Conservation (phyloP, 2,888 invertebrate genomes). For the Thereva nobilitata region DNA sequence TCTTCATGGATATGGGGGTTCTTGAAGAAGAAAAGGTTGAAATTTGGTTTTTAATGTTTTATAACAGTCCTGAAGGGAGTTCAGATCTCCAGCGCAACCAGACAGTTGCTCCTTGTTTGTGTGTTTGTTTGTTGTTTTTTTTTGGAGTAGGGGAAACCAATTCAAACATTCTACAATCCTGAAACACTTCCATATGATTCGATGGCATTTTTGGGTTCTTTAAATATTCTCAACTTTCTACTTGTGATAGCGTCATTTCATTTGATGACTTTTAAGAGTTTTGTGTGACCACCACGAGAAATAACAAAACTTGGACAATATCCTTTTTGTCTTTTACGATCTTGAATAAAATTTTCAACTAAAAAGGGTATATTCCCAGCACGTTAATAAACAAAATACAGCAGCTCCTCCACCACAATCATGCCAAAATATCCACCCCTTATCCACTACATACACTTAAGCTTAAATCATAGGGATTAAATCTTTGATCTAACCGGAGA, state of each 20-base stretch:
- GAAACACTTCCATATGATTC: conserved; percentile 24
- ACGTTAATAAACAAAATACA: no score
- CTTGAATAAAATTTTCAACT: no score
- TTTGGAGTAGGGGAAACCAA: conserved; percentile 17
- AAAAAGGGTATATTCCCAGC: no score
- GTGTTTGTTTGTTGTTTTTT: conserved; percentile 18
- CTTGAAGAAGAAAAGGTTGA: conserved; percentile 28
- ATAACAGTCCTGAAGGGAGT: conserved; percentile 28
- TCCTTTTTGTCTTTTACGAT: no score
- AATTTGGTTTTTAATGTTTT: conserved; percentile 35
- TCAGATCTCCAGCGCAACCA: neutral
- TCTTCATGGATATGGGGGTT: conserved; percentile 28
- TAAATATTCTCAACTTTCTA: conserved; percentile 5
- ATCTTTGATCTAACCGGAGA: conserved; percentile 20
- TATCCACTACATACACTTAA: neutral
- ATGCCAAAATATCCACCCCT: neutral
- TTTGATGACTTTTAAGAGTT: no score
- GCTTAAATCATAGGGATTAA: conserved; percentile 23
- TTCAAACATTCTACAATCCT: conserved; percentile 21
- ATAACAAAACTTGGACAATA: no score
- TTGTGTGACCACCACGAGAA: no score
- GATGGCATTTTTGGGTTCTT: neutral
- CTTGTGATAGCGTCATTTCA: conserved; percentile 28
- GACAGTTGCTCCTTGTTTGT: conserved; percentile 3
- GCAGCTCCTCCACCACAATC: neutral